Percentiles rank a stretch among this genome's conserved stretches.
Evolutionary conservation across 2,888 invertebrate species (phyloP).

Genomic region (Carabus problematicus): DNA sequence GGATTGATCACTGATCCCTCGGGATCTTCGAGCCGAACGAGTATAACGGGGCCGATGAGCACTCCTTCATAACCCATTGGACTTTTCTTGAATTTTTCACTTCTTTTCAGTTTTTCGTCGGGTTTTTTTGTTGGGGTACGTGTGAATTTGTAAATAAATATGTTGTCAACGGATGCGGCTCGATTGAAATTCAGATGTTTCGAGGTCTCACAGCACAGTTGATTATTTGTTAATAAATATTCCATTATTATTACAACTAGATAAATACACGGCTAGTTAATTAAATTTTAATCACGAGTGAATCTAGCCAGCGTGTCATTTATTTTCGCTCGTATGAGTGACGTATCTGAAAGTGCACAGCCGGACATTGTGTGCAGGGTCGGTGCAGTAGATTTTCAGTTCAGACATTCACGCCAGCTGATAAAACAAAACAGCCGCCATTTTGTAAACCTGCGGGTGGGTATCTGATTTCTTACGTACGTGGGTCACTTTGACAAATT

Average conservation of each 20-base stretch:
- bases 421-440: slow-evolving; percentile 1
- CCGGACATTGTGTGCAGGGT: not conserved
- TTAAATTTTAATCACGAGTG: slow-evolving; percentile 38
- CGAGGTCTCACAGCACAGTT: too few species aligned
- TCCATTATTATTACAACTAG: slow-evolving; percentile 32
- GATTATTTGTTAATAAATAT: slow-evolving; percentile 4
- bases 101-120: slow-evolving; percentile 4
- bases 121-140: too few species aligned
- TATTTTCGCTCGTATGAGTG: slow-evolving; percentile 32
- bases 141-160: too few species aligned
- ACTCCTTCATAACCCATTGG: not conserved
- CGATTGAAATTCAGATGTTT: too few species aligned
- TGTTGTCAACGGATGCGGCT: too few species aligned
- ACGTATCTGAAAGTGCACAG: slow-evolving; percentile 28
- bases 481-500: slow-evolving; percentile 10
- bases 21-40: slow-evolving; percentile 24
- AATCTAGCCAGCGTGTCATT: slow-evolving; percentile 38
- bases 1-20: slow-evolving; percentile 48
- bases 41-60: not conserved
- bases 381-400: slow-evolving; percentile 12
- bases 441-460: not conserved
- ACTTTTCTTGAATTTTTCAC: slow-evolving; percentile 32
- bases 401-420: too few species aligned
- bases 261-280: slow-evolving; percentile 38
- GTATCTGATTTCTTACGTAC: slow-evolving; percentile 9